Conservation (phyloP, 2,113 vertebrate species). For the Paralichthys olivaceus region DNA sequence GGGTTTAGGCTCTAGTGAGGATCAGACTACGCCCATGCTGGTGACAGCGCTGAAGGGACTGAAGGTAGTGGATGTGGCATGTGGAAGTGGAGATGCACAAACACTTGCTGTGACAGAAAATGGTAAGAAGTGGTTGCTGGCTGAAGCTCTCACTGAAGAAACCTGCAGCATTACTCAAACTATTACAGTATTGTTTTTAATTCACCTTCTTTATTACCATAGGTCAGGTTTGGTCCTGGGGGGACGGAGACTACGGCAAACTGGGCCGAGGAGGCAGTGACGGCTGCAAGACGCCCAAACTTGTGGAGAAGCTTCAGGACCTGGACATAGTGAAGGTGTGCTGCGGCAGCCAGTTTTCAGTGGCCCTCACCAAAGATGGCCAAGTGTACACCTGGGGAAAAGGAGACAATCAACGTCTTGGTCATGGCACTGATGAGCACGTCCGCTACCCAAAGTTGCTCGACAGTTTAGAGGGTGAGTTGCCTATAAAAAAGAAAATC, state of each 20-base stretch:
- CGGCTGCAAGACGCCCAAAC: conserved; percentile 95
- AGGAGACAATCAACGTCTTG: conserved; percentile 97
- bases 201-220: not conserved
- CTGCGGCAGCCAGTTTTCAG: conserved; percentile 97
- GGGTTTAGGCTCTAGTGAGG: conserved; percentile 92
- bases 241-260: conserved; percentile 97
- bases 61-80: conserved; percentile 94
- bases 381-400: conserved; percentile 99
- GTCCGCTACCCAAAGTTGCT: conserved; percentile 96
- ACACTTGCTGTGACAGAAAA: conserved; percentile 97
- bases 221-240: conserved; percentile 99
- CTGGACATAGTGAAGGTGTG: conserved; percentile 93
- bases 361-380: conserved; percentile 95
- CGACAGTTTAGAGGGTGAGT: conserved; percentile 91
- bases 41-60: conserved; percentile 94
- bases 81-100: conserved; percentile 97
- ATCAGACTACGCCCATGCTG: conserved; percentile 95
- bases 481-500: not conserved
- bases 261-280: conserved; percentile 96
- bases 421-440: conserved; percentile 96
- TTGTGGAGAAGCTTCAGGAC: conserved; percentile 97
- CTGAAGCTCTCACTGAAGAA: not conserved
- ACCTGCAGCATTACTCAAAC: not conserved
- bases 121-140: conserved; percentile 74
- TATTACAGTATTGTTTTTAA: not conserved